These are phyloP conservation scores for Gastrophysa polygoni DNA, from an alignment of 2,888 invertebrate species.

Conservation along the genomic window DNA sequence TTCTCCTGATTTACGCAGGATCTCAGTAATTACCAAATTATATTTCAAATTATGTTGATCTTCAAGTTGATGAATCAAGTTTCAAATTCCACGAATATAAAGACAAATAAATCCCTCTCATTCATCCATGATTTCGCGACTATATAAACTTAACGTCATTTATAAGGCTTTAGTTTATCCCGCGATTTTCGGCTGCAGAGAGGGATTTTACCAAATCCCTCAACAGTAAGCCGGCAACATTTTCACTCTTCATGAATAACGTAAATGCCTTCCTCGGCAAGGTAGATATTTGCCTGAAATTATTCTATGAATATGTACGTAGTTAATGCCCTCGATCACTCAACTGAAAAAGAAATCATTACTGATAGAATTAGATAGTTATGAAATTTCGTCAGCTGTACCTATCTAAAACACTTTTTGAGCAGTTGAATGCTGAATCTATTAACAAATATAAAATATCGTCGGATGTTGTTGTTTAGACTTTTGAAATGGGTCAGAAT, in stretches of 20 bases:
- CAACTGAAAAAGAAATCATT: no score
- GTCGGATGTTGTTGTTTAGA: no score
- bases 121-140: slow-evolving; percentile 32
- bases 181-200: slow-evolving; percentile 21
- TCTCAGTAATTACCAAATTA: no score
- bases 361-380: no score
- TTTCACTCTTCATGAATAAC: slow-evolving; percentile 32
- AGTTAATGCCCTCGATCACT: no score
- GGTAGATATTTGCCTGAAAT: slow-evolving; percentile 22
- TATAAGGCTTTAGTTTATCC: slow-evolving; percentile 46
- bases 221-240: slow-evolving; percentile 34
- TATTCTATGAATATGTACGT: slow-evolving; percentile 5
- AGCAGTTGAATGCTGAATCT: no score
- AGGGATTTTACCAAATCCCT: slow-evolving; percentile 37
- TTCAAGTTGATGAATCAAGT: slow-evolving; percentile 13
- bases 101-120: slow-evolving; percentile 30
- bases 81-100: slow-evolving; percentile 15
- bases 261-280: slow-evolving; percentile 12
- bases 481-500: slow-evolving; percentile 6
- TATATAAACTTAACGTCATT: slow-evolving; percentile 43
- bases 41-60: neutral
- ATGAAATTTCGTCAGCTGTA: no score
- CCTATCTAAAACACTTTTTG: no score
- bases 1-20: no score
- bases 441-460: no score